Evolutionary conservation across 2,797 vertebrate species (phyloP).

Genomic region (Gouania willdenowi): DNA sequence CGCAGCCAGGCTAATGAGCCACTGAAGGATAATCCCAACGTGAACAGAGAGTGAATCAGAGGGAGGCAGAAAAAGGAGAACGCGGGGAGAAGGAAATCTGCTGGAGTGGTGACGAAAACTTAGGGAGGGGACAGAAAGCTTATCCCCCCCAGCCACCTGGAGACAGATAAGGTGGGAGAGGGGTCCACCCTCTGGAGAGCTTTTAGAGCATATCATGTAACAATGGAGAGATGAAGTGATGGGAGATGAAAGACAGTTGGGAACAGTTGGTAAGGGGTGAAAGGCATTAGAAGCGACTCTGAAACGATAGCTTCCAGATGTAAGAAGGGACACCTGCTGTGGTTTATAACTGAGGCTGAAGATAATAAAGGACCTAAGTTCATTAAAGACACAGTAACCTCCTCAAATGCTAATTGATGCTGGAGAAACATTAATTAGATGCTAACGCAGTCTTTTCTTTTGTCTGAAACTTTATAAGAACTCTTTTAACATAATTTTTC

Average conservation of each 20-base stretch:
- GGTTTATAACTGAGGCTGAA: conserved; percentile 48
- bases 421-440: not conserved
- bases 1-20: conserved; percentile 64
- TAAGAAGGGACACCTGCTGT: conserved; percentile 64
- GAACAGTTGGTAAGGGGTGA: conserved; percentile 23
- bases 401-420: conserved; percentile 28
- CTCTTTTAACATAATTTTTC: not conserved
- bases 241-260: conserved; percentile 47
- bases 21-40: conserved; percentile 70
- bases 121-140: conserved; percentile 58
- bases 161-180: conserved; percentile 29
- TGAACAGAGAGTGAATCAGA: conserved; percentile 43
- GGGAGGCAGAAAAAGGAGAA: conserved; percentile 37
- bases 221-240: conserved; percentile 65
- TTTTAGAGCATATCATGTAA: conserved; percentile 70
- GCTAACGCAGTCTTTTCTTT: not conserved
- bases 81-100: conserved; percentile 56
- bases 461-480: not conserved
- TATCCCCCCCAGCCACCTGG: conserved; percentile 72
- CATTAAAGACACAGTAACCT: conserved; percentile 40
- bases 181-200: conserved; percentile 57
- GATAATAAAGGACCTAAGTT: conserved; percentile 48
- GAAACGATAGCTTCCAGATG: conserved; percentile 77
- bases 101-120: conserved; percentile 59
- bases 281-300: conserved; percentile 37